Evolutionary conservation across 2,888 invertebrate genomes (phyloP).

Genomic region (Caenorhabditis zanzibari): DNA sequence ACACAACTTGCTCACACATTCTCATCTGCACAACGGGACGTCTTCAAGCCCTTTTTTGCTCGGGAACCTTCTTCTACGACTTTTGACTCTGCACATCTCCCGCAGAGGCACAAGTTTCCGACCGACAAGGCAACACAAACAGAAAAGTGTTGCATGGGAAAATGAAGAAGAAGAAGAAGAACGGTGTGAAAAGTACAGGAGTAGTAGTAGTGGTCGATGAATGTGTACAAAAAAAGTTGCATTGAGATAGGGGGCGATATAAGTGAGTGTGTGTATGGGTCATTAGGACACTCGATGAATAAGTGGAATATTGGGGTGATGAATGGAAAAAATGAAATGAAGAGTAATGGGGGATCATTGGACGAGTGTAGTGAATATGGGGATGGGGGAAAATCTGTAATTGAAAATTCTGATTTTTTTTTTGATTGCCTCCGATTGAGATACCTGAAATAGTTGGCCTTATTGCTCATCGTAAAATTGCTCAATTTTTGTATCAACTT

Average conservation of each 20-base stretch:
- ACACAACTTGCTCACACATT: neutral
- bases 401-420: neutral
- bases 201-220: neutral
- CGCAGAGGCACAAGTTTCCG: conserved; percentile 29
- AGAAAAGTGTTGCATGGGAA: conserved; percentile 20
- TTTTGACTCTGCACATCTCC: conserved; percentile 23
- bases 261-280: conserved; percentile 33
- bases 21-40: conserved; percentile 2
- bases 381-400: neutral
- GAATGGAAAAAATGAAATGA: neutral
- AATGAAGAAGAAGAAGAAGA: too few species aligned
- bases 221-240: conserved; percentile 39
- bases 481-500: too few species aligned
- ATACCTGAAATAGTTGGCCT: too few species aligned
- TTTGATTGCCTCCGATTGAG: too few species aligned
- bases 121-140: conserved; percentile 12
- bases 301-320: neutral
- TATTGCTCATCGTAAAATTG: too few species aligned
- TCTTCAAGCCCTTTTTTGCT: conserved; percentile 5
- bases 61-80: neutral
- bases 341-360: conserved; percentile 1
- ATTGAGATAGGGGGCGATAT: conserved; percentile 6
- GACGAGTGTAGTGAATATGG: conserved; percentile 13
- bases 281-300: conserved; percentile 28
- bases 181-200: conserved; percentile 43